Evolutionary conservation across 2,113 vertebrate species (phyloP), one percentile per base, ranked within the genome.

Genomic region (Brachyhypopomus occidentalis): DNA sequence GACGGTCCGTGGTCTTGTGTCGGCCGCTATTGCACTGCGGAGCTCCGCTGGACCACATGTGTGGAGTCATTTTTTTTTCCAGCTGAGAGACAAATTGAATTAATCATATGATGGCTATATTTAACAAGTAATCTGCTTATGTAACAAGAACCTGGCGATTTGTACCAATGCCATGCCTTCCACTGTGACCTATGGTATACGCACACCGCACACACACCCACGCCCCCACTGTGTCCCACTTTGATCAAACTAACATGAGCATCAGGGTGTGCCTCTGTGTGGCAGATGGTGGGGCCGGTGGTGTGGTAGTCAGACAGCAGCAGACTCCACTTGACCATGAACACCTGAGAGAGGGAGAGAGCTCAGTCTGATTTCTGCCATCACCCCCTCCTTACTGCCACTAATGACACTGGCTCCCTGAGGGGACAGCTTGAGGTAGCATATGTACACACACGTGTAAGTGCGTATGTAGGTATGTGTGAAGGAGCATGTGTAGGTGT

Each of bases 31-130:
- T 59, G 90, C 90, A 86, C 36, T 2, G 5, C 59, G 25, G 36
- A 52, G 41, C n/a, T 23, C 1, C 67, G 55, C 38, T 66, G 5
- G 72, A 48, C 75, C 85, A 80, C 78, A 81, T 89, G 80, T 86
- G 87, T 79, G 19, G 80, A 74, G 77, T 83, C 30, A 30, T 30
- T 30, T 67, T 76, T 56, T 70, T 84, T 78, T 83, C 45, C 84
- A 82, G 73, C 1, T 77, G 86, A 84, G 19, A 86, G 86, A 84
- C 85, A 85, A 78, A 76, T 78, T 78, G 77, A 80, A 86, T 84
- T 75, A 87, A 88, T 87, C 86, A 88, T 87, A 92, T 90, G 88
- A 87, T 75, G 87, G 79, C 89, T 91, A 90, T 80, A 88, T 89
- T 83, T 66, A 84, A 81, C 88, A 81, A 78, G 85, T 90, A 90